A percentile compares a stretch with the other conserved stretches of the same genome.
These are phyloP conservation scores for Teinopalpus imperialis DNA, from an alignment of 2,888 invertebrate species.

Conservation along the genomic window DNA sequence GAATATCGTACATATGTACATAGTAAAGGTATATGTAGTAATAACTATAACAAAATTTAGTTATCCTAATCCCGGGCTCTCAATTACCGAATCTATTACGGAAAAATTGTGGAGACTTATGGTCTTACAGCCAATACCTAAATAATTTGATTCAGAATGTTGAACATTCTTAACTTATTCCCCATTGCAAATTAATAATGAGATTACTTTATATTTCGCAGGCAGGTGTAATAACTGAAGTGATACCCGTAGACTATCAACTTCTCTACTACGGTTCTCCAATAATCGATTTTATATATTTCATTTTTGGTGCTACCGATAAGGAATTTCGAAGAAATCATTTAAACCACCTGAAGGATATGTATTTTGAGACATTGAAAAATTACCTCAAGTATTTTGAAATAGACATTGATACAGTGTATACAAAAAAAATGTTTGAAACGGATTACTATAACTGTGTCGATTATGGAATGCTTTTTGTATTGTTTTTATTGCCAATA, in stretches of 20 bases:
- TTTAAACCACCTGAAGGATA: conserved; percentile 39
- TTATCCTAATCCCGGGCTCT: too few species aligned
- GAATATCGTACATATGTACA: too few species aligned
- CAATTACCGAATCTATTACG: too few species aligned
- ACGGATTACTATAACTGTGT: conserved; percentile 29
- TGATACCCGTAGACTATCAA: conserved; percentile 46
- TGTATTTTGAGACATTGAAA: conserved; percentile 41
- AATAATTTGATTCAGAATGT: too few species aligned
- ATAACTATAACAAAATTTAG: too few species aligned
- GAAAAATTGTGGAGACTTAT: too few species aligned
- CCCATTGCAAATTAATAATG: too few species aligned
- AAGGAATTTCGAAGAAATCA: conserved; percentile 41
- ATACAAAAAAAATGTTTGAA: conserved; percentile 43
- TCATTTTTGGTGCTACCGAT: conserved; percentile 39
- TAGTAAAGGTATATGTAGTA: too few species aligned
- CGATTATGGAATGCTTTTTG: conserved; percentile 32
- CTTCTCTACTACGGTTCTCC: conserved; percentile 41
- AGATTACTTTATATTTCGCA: too few species aligned
- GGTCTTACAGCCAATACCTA: too few species aligned
- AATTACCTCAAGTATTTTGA: conserved; percentile 41
- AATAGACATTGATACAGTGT: conserved; percentile 37
- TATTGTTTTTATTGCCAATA: conserved; percentile 29
- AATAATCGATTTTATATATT: conserved; percentile 41
- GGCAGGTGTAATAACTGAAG: conserved; percentile 41
- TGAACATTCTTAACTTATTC: too few species aligned